These are phyloP conservation scores for Bruchidius siliquastri DNA, from an alignment of 2,888 invertebrate genomes.

Conservation along the genomic window DNA sequence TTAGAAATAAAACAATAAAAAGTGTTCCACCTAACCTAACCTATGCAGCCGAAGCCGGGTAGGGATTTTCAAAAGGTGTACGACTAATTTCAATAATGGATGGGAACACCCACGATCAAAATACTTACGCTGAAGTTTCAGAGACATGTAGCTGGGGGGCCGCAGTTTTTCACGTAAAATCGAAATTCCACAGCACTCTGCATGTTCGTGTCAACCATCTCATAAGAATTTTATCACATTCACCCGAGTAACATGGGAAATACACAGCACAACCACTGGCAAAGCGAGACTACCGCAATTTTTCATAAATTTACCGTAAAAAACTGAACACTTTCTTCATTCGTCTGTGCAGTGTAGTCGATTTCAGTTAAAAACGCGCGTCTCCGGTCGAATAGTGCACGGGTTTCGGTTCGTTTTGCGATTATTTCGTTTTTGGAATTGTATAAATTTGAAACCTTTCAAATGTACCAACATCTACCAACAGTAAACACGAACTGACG, in stretches of 20 bases:
- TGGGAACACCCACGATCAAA: constrained; percentile 35
- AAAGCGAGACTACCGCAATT: constrained; percentile 11
- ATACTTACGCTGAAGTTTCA: constrained; percentile 43
- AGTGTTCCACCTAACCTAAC: background rate
- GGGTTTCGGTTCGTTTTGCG: constrained; percentile 20
- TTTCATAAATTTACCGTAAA: constrained; percentile 13
- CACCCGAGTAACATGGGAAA: constrained; percentile 14
- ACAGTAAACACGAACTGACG: constrained; percentile 38
- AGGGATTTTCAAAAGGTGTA: constrained; percentile 30
- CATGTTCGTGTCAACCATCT: constrained; percentile 36
- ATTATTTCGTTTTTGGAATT: constrained; percentile 26
- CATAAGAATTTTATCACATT: constrained; percentile 19
- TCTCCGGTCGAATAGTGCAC: constrained; percentile 20
- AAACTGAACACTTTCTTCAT: constrained; percentile 21
- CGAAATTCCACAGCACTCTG: constrained; percentile 37
- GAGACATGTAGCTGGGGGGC: constrained; percentile 40
- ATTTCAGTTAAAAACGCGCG: constrained; percentile 23
- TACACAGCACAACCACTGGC: constrained; percentile 18
- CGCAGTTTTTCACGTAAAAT: constrained; percentile 37
- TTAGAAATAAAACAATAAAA: background rate
- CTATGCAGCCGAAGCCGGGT: constrained; percentile 23
- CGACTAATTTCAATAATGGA: constrained; percentile 17
- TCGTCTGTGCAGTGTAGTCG: constrained; percentile 23
- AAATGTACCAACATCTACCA: constrained; percentile 16
- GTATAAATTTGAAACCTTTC: constrained; percentile 13